A percentile compares a stretch with the other conserved stretches of the same genome.
These are phyloP conservation scores for Labia minor DNA, from an alignment of 2,888 invertebrate species.

Conservation along the genomic window DNA sequence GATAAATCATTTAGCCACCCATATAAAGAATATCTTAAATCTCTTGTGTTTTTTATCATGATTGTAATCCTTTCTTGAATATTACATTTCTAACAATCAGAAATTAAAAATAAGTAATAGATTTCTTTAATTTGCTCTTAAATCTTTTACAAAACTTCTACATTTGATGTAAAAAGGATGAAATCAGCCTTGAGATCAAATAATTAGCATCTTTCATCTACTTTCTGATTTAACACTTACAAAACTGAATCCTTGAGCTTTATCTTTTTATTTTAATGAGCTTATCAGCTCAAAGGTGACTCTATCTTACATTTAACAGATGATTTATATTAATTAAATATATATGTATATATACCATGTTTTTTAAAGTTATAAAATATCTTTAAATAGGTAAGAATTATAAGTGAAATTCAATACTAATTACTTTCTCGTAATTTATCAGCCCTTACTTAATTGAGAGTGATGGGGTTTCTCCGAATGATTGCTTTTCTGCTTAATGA, in stretches of 20 bases:
- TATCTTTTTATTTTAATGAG: not conserved
- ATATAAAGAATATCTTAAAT: too few species aligned
- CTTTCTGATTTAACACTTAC: not conserved
- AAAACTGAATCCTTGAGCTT: not conserved
- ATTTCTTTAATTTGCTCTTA: too few species aligned
- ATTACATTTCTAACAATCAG: too few species aligned
- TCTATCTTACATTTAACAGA: not conserved
- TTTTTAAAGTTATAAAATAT: not conserved
- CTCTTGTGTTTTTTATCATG: too few species aligned
- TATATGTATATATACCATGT: not conserved
- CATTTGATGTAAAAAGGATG: too few species aligned
- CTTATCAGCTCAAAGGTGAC: not conserved
- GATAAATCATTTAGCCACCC: too few species aligned
- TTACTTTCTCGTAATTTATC: not conserved
- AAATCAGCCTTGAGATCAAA: too few species aligned
- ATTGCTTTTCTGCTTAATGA: not conserved
- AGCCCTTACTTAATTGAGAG: constrained; percentile 3
- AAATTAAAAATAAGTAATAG: too few species aligned
- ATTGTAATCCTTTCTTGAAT: too few species aligned
- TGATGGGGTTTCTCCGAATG: constrained; percentile 7
- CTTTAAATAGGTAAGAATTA: not conserved
- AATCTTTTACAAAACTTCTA: too few species aligned
- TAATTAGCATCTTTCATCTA: too few species aligned
- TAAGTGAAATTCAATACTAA: not conserved
- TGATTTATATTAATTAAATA: not conserved